A percentile compares a stretch with the other conserved stretches of the same genome.
phyloP scores from a whole-genome alignment of 2,113 vertebrate genomes.

The Urocynchramus pylzowi region DNA sequence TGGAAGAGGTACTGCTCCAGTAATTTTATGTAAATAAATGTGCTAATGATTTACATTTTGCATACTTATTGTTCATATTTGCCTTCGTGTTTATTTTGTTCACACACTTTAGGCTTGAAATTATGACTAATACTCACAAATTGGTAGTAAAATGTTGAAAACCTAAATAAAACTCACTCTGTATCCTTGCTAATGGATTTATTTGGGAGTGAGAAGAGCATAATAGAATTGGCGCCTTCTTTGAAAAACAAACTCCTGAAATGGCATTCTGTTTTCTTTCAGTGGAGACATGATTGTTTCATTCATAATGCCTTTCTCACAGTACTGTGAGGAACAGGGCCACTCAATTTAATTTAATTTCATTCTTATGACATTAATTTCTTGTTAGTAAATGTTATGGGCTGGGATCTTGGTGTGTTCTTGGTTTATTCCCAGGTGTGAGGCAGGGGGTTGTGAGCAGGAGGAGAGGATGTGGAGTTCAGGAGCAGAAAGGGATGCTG shows the following conservation, averaged over 20 bases:
- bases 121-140: background rate
- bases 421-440: background rate
- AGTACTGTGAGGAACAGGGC: rapidly evolving
- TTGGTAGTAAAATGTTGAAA: background rate
- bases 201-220: background rate
- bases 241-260: background rate
- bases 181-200: background rate
- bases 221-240: background rate
- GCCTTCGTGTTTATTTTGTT: background rate
- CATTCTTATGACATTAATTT: background rate
- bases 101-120: background rate
- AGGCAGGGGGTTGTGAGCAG: background rate
- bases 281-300: background rate
- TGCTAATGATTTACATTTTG: background rate
- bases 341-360: background rate
- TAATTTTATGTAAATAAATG: background rate
- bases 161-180: background rate
- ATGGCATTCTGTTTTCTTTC: background rate
- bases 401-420: background rate
- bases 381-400: background rate
- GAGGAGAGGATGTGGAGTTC: background rate
- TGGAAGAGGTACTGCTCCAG: background rate
- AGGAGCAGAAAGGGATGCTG: background rate
- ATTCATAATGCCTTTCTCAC: background rate
- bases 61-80: background rate